These are phyloP conservation scores for Hydrozoanthus tunicans DNA, from an alignment of 64 coral and sea anemone genomes.

Conservation along the genomic window DNA sequence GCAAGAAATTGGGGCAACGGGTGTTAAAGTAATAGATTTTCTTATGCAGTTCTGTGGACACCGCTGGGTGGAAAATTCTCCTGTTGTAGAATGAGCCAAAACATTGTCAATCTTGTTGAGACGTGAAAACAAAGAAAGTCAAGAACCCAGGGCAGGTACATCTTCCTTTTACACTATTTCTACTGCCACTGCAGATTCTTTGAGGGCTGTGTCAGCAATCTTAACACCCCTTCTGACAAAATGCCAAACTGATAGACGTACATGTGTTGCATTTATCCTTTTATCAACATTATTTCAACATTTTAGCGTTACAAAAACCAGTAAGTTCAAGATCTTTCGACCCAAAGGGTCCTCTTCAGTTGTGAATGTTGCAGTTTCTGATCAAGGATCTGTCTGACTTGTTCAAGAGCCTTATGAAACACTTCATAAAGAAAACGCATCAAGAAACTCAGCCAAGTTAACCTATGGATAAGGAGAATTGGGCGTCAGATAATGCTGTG, in stretches of 20 bases:
- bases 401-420: conserved; percentile 6
- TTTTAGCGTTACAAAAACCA: too few species aligned
- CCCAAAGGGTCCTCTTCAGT: too few species aligned
- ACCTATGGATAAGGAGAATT: background rate
- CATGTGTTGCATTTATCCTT: too few species aligned
- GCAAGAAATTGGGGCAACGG: too few species aligned
- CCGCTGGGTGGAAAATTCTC: conserved; percentile 9
- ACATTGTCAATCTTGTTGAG: background rate
- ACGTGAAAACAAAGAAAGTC: conserved; percentile 7
- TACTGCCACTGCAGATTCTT: conserved; percentile 6
- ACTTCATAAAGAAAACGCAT: conserved; percentile 1
- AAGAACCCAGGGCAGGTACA: background rate
- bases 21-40: background rate
- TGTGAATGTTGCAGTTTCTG: background rate
- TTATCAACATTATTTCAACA: too few species aligned
- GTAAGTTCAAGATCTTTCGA: too few species aligned
- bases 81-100: conserved; percentile 2
- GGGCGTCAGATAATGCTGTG: background rate
- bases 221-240: conserved; percentile 19
- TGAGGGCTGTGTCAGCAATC: background rate
- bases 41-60: background rate
- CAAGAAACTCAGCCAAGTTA: conserved; percentile 13
- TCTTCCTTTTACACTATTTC: conserved; percentile 7
- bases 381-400: conserved; percentile 15
- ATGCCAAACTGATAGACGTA: conserved; percentile 21